phyloP scores from a whole-genome alignment of 2,888 invertebrate species.

The Dendrolimus pini region DNA sequence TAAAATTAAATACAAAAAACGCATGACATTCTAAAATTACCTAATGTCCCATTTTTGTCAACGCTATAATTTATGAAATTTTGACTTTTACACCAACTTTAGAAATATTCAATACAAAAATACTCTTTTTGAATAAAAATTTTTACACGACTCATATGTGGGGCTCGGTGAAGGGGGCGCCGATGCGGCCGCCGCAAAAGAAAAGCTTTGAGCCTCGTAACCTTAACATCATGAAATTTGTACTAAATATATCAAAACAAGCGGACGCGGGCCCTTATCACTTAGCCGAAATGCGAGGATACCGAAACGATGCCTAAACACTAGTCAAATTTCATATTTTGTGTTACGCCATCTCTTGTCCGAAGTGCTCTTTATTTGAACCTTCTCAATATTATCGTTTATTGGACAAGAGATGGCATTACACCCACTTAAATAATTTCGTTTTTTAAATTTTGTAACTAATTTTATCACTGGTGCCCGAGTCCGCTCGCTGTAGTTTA shows the following conservation, averaged over 20 bases:
- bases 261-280: conserved; percentile 69
- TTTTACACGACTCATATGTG: conserved; percentile 72
- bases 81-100: conserved; percentile 78
- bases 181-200: conserved; percentile 57
- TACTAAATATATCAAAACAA: conserved; percentile 74
- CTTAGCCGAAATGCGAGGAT: conserved; percentile 77
- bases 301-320: conserved; percentile 74
- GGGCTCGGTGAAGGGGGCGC: conserved; percentile 42
- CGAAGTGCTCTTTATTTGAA: not conserved
- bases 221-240: conserved; percentile 77
- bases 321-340: conserved; percentile 57
- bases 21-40: conserved; percentile 74
- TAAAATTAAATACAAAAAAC: conserved; percentile 79
- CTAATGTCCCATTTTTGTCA: conserved; percentile 69
- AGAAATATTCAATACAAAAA: conserved; percentile 79
- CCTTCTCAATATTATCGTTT: not conserved
- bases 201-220: conserved; percentile 77
- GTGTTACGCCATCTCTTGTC: conserved; percentile 20
- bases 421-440: conserved; percentile 64
- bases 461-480: conserved; percentile 72
- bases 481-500: conserved; percentile 70
- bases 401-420: conserved; percentile 23
- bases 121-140: conserved; percentile 77
- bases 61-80: conserved; percentile 77
- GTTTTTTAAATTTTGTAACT: conserved; percentile 66